phyloP scores from a whole-genome alignment of 2,113 vertebrate genomes.

The Chamaetylas fuelleborni region DNA sequence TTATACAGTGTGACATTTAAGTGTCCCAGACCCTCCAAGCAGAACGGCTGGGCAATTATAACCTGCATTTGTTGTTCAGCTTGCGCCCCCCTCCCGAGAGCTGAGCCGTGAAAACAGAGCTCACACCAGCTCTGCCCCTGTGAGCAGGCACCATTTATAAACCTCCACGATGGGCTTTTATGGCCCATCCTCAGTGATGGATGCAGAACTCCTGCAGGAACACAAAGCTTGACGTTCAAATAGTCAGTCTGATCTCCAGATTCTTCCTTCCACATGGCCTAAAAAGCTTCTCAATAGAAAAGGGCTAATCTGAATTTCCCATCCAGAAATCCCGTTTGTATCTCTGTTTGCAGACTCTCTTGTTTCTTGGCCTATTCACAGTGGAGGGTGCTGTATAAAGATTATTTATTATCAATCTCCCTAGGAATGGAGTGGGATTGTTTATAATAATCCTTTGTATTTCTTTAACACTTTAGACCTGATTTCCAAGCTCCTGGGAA shows the following conservation, averaged over 20 bases:
- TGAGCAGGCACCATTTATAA: neutral
- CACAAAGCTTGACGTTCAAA: neutral
- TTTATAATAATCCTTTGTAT: neutral
- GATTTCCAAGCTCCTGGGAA: neutral
- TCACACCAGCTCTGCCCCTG: neutral
- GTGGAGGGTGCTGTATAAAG: neutral
- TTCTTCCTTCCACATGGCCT: neutral
- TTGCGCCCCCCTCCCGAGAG: neutral
- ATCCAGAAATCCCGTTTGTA: neutral
- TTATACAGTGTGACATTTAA: constrained; percentile 49
- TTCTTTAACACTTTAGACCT: neutral
- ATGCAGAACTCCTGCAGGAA: neutral
- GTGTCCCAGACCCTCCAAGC: constrained; percentile 12
- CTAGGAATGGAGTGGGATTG: neutral
- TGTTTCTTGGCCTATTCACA: neutral
- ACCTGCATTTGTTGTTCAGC: constrained; percentile 9
- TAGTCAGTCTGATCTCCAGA: neutral
- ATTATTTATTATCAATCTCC: neutral
- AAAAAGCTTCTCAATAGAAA: neutral
- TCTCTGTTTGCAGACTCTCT: neutral
- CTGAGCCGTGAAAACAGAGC: neutral
- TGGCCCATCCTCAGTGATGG: neutral
- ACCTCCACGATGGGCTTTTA: neutral
- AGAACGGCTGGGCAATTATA: constrained; percentile 46
- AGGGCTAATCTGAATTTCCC: neutral